Percentiles rank a stretch among this genome's conserved stretches.
These are phyloP conservation scores for Momotus momota DNA, from an alignment of 2,797 vertebrate genomes.

Conservation along the genomic window DNA sequence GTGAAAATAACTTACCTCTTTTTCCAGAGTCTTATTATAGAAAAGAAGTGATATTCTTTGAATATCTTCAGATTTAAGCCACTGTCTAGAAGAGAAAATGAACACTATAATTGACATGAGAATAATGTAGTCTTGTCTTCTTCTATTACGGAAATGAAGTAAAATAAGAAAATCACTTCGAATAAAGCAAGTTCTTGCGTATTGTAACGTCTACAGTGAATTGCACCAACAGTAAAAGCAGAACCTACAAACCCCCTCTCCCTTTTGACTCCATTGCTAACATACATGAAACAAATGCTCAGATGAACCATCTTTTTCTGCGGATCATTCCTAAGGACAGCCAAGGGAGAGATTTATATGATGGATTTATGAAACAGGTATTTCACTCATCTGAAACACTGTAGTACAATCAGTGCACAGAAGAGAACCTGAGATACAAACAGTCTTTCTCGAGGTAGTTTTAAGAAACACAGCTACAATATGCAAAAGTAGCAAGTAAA, in stretches of 20 bases:
- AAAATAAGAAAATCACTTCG: neutral
- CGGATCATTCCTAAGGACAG: neutral
- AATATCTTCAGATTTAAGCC: constrained; percentile 96
- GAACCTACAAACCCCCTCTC: neutral
- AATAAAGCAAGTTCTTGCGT: neutral
- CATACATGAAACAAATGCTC: neutral
- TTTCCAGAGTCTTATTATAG: constrained; percentile 92
- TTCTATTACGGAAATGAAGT: neutral
- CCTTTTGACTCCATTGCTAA: neutral
- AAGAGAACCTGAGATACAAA: neutral
- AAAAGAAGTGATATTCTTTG: constrained; percentile 95
- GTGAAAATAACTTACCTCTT: constrained; percentile 86
- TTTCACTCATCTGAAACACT: neutral
- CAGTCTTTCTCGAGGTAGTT: neutral
- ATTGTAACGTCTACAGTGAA: neutral
- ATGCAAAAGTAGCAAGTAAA: neutral
- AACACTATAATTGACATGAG: neutral
- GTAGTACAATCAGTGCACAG: neutral
- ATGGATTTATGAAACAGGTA: neutral
- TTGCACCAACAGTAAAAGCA: neutral
- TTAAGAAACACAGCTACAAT: neutral
- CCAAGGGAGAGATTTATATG: neutral
- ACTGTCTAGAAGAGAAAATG: constrained; percentile 84
- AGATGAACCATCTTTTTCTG: neutral
- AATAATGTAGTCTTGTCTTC: neutral